Base-by-base conservation (phyloP, 1,140 invertebrate species). In the Adelges cooleyi region DNA sequence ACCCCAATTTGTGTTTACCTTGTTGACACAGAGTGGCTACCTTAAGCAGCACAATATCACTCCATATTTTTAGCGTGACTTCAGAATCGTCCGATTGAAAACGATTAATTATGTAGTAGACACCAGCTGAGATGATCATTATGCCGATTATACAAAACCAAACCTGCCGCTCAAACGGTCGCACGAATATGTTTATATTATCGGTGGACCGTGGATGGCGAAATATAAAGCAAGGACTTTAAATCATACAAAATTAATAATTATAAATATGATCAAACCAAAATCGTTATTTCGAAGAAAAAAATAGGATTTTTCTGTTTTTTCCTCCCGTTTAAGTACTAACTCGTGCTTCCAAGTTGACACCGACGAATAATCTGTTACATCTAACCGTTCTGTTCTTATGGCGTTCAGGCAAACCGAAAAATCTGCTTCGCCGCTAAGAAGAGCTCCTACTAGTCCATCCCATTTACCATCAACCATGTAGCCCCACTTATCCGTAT, bases 1-100 rank as follows among this genome's bases (percentile, higher is more conserved):
- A 48, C n/a, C n/a, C 3, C 5, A 11, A 44, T 44, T 17, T 5
- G 29, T 18, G 2, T 2, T 42, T 62, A 62, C 56, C 56, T 48
- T 62, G 56, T 29, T 62, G 56, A 22, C 56, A 62, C n/a, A 62
- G 44, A 1, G 56, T 29, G 17, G 40, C 56, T 11, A 62, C 46
- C 33, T 62, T 62, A 15, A 62, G 2, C 10, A 62, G 29, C 2
- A 62, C 15, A 15, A 62, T 62, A 18, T 62, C 56, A 10, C 56
- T 62, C 27, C 42, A 48, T 9, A 9, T 18, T 18, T 22, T 62
- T 17, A 48, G 3, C 18, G 25, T 27, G 13, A 62, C 18, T 8
- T 4, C 33, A 46, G 17, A 17, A 20, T 27, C 20, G 29, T 33
- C 29, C 3, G 56, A 48, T 48, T 48, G 40, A 22, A 33, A 62